A percentile compares a stretch with the other conserved stretches of the same genome.
phyloP scores from a whole-genome alignment of 2,888 invertebrate genomes.

The Onthophagus sagittarius region DNA sequence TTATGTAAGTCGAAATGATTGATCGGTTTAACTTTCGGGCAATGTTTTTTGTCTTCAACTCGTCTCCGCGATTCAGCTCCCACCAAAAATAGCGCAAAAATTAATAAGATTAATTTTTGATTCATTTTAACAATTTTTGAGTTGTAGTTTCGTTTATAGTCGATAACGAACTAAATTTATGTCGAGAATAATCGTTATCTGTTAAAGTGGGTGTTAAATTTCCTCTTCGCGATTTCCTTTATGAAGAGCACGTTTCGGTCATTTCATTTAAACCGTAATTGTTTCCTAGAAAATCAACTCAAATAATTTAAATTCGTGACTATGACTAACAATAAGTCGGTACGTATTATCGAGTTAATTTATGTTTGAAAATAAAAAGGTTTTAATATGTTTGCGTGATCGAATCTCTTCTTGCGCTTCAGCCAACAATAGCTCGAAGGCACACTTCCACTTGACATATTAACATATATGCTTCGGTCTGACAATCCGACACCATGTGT shows the following conservation, averaged over 20 bases:
- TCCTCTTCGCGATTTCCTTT: not conserved
- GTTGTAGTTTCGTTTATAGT: not conserved
- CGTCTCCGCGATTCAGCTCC: conserved; percentile 33
- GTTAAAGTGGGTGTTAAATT: not conserved
- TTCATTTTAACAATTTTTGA: conserved; percentile 18
- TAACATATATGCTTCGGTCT: conserved; percentile 5
- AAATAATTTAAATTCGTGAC: not conserved
- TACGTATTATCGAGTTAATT: no score
- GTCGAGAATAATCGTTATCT: not conserved
- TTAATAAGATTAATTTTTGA: conserved; percentile 6
- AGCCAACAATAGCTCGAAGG: not conserved
- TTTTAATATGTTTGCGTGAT: not conserved
- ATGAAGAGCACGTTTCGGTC: not conserved
- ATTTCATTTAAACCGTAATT: not conserved
- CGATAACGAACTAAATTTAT: not conserved
- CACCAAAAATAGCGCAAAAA: conserved; percentile 13
- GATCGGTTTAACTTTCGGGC: conserved; percentile 74
- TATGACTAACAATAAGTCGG: not conserved
- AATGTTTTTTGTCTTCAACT: conserved; percentile 64
- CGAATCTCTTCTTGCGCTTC: not conserved
- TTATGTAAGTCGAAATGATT: conserved; percentile 74
- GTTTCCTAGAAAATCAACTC: not conserved
- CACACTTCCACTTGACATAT: conserved; percentile 11
- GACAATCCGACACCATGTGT: not conserved
- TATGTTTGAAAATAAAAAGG: no score